Base-by-base conservation (phyloP, 2,888 invertebrate genomes). In the Quadriops clusia region DNA sequence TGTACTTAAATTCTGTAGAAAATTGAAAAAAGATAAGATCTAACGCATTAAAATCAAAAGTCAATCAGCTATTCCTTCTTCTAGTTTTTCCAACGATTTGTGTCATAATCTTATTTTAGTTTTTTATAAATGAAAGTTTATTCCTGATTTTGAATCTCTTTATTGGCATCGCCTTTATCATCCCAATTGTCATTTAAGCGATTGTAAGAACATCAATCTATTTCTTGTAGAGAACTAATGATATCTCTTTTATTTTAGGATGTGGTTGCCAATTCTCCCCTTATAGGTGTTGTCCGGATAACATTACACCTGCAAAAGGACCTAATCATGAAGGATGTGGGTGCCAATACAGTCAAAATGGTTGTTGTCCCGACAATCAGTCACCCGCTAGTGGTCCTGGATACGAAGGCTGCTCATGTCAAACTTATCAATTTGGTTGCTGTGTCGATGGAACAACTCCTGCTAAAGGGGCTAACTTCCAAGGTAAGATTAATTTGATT, bases 371-470 rank as follows among this genome's bases (percentile, higher is more conserved):
- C 3, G 86, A 93, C 56, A 74, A 76, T 53, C 72, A 61, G 34
- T 74, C 84, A 8, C 70, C 76, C 28, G 86, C 94, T 1, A 56
- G 62, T 16, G 93, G 91, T 6, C 73, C 80, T 0, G 72, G 82
- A 41, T 77, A 68, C 48, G 72, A 79, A 45, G 94, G 91, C 7
- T 95, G 94, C 51, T 67, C 72, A 1, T 89, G 89, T 51, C 72
- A 78, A 50, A 82, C 87, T 0, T 82, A 75, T 64, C 85, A 89
- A 53, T 89, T 86, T 53, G 90, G 91, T 2, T 93, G 93, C 51
- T 93, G 93, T 49, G 74, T 80, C 0, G 87, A 91, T 61, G 89
- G 89, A 1, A 60, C 77, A 36, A 77, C 77, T 0, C 58, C 68
- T 30, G 84, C 89, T 3, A 72, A 70, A 51, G 91, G 93, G 36